Evolutionary conservation across 2,113 vertebrate species (phyloP), one percentile per base, ranked within the genome.

Genomic region (Grammomys surdaster): DNA sequence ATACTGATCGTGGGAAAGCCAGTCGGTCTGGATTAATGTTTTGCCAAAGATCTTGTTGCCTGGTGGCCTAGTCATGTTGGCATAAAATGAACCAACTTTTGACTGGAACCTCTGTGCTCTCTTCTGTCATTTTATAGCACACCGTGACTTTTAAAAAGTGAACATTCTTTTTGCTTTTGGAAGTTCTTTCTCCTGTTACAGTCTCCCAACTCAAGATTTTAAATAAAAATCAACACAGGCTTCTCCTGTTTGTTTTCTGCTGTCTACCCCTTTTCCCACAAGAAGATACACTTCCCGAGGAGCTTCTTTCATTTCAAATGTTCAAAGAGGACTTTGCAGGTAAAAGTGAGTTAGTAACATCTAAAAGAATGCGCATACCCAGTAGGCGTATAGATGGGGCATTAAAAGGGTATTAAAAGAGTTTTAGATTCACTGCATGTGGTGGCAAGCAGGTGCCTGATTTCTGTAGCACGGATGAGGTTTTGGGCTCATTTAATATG

Each of bases 341-440:
- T 89, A 81, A 95, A 97, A 95, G 87, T 56, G 48, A 97, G 88
- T 95, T 95, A 95, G 92, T 14, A 80, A 31, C 72, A 96, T 93
- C 75, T 95, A 63, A 95, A 95, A 91, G 91, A 96, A 89, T 94
- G 48, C 51, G 67, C 46, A 24, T 70, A 82, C 63, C 67, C 28
- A 84, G 56, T 60, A 92, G 93, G 73, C 87, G 73, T 48, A 81
- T 13, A 24, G 93, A 80, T 75, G 80, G 96, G 88, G 80, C 87
- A 87, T 87, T 94, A 90, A 97, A 96, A 70, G 97, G 97, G 82
- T 89, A 87, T 87, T 94, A 89, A 97, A 96, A 70, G 97, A 97
- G 82, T 97, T 94, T 98, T 96, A 94, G 80, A 86, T 93, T 94
- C 72, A 26, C 72, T 28, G 17, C 51, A 43, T 90, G 94, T 75